A percentile compares a stretch with the other conserved stretches of the same genome.
phyloP scores from a whole-genome alignment of 2,113 vertebrate genomes.

The Crotalus tigris region DNA sequence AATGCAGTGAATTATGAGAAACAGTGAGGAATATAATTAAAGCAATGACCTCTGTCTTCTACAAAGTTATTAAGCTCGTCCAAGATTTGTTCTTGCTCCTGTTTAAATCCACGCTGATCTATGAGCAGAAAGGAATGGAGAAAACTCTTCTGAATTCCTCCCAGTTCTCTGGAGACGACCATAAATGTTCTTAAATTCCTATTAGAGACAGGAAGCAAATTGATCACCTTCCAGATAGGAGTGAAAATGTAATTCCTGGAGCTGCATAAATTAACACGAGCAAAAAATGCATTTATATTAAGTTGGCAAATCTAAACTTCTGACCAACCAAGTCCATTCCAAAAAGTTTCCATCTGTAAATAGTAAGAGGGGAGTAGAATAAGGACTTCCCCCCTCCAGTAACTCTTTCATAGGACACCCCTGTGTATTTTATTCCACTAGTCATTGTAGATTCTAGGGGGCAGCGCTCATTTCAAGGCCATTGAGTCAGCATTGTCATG shows the following conservation, averaged over 20 bases:
- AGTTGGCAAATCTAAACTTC: neutral
- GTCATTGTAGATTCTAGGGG: neutral
- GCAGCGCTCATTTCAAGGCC: neutral
- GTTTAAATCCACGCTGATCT: conserved; percentile 46
- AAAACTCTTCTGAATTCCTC: neutral
- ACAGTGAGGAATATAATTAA: conserved; percentile 59
- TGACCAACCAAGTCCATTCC: neutral
- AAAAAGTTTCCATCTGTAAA: neutral
- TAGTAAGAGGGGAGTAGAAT: neutral
- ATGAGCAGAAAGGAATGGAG: conserved; percentile 24
- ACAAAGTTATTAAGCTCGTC: conserved; percentile 30
- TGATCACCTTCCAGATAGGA: neutral
- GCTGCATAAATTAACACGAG: neutral
- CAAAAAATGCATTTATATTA: neutral
- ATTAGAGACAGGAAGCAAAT: neutral
- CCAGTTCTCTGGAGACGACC: conserved; percentile 11
- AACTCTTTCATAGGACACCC: neutral
- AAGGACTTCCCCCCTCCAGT: neutral
- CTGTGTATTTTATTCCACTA: neutral
- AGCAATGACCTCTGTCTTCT: conserved; percentile 45
- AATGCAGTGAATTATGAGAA: conserved; percentile 51
- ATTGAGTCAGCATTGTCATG: neutral
- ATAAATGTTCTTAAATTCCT: neutral
- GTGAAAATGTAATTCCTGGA: neutral
- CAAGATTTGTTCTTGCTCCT: conserved; percentile 40